phyloP scores from a whole-genome alignment of 2,888 invertebrate species.

The Aspidiotus destructor region DNA sequence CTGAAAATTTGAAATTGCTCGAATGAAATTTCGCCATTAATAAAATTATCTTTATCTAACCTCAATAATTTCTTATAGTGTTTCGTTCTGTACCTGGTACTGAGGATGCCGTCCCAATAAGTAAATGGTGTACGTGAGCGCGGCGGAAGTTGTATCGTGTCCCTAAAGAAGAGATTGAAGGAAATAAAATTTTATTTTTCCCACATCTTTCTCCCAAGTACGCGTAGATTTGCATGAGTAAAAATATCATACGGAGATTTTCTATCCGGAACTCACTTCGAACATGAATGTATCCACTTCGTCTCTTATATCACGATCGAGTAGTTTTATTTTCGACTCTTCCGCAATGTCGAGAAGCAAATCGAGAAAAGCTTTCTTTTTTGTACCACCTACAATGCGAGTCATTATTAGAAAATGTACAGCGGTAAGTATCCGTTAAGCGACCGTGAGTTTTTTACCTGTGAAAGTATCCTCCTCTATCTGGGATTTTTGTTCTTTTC shows the following conservation, averaged over 20 bases:
- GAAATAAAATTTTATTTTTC: too few relatives aligned
- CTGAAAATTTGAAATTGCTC: background rate
- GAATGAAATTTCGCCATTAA: background rate
- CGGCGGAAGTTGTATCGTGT: conserved; percentile 1
- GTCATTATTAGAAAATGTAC: background rate
- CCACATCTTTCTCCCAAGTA: too few relatives aligned
- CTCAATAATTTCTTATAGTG: too few relatives aligned
- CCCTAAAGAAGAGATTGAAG: background rate
- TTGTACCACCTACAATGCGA: conserved; percentile 38
- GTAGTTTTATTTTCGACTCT: conserved; percentile 41
- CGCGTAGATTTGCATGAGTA: too few relatives aligned
- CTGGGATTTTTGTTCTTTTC: too few relatives aligned
- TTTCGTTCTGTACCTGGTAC: background rate
- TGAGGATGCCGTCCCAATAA: background rate
- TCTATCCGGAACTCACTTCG: conserved; percentile 45
- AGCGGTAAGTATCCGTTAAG: too few relatives aligned
- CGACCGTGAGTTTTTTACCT: too few relatives aligned
- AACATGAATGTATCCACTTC: conserved; percentile 68
- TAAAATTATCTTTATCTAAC: background rate
- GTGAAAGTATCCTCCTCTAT: too few relatives aligned
- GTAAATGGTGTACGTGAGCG: background rate
- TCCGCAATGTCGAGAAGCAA: conserved; percentile 50
- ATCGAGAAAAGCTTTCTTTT: conserved; percentile 59
- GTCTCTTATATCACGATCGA: conserved; percentile 52
- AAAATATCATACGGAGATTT: too few relatives aligned